Base-by-base conservation (phyloP, 2,113 vertebrate genomes). In the Trinectes maculatus region DNA sequence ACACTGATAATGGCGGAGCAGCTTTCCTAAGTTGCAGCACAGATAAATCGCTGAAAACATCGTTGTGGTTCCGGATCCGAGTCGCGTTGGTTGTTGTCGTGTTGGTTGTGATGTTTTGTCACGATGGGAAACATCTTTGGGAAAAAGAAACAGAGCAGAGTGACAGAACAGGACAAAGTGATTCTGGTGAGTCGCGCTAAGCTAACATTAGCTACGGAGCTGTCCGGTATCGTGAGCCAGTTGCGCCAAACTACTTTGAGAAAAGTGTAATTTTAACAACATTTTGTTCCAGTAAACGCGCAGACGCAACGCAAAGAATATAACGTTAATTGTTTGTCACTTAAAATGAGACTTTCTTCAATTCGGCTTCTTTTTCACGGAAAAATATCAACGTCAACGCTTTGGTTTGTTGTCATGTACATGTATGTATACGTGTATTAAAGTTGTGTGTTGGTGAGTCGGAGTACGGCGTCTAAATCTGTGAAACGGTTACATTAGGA, bases 111-210 rank as follows among this genome's bases (percentile, higher is more conserved):
- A 90, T 91, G 90, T 72, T 79, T 71, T 47, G 64, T 89, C 87
- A 89, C 80, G 39, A 97, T 98, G 96, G 96, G 96, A 76, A 96
- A 97, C 77, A 84, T 98, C 3, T 96, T 98, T 75, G 94, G 93
- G 64, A 94, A 94, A 88, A 98, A 95, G 92, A 95, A 93, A 87
- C 94, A 92, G 54, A 95, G 87, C 82, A 94, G 96, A 48, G 94
- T 96, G 71, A 97, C 96, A 2, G 96, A 96, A 70, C 96, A 97
- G 68, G 96, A 97, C 92, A 92, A 82, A 70, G 96, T 96, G 52
- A 69, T 97, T 67, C 77, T 96, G 93, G 95, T 96, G 49, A 92
- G 94, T 70, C 21, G 15, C 13, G 3, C 47, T 40, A 8, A 64
- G 65, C 77, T 80, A 62, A 22, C 63, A 2, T 53, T 51, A 81